Conservation (phyloP, 1,140 invertebrate genomes). For the Apis cerana region DNA sequence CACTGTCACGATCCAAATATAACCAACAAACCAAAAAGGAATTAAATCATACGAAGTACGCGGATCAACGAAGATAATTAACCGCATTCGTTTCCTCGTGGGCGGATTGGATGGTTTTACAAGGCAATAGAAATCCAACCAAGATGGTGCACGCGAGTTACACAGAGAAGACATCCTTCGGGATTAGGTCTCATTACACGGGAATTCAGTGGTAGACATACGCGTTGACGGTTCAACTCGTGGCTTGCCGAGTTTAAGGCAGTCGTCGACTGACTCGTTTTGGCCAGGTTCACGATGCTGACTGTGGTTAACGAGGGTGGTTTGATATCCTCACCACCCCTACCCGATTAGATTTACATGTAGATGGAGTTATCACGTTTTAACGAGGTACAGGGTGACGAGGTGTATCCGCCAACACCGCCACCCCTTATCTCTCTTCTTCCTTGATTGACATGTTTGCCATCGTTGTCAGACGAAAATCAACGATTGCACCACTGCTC, state of each 20-base stretch:
- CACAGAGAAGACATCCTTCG: constrained; percentile 36
- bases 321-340: constrained; percentile 58
- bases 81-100: constrained; percentile 22
- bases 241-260: constrained; percentile 39
- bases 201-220: constrained; percentile 47
- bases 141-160: background rate
- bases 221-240: constrained; percentile 51
- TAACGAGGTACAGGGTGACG: constrained; percentile 66
- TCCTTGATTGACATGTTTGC: constrained; percentile 30
- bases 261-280: constrained; percentile 5
- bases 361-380: constrained; percentile 73
- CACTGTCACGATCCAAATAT: too few species aligned
- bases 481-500: constrained; percentile 26
- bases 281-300: constrained; percentile 24
- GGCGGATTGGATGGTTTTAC: background rate
- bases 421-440: constrained; percentile 21
- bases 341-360: constrained; percentile 74
- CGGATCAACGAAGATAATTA: constrained; percentile 15
- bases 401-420: background rate
- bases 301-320: constrained; percentile 62
- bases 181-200: constrained; percentile 58
- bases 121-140: background rate
- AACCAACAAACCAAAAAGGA: background rate
- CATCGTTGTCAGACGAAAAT: constrained; percentile 35
- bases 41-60: background rate